Evolutionary conservation across 1,140 invertebrate species (phyloP).

Genomic region (Alviniconcha marisindica): DNA sequence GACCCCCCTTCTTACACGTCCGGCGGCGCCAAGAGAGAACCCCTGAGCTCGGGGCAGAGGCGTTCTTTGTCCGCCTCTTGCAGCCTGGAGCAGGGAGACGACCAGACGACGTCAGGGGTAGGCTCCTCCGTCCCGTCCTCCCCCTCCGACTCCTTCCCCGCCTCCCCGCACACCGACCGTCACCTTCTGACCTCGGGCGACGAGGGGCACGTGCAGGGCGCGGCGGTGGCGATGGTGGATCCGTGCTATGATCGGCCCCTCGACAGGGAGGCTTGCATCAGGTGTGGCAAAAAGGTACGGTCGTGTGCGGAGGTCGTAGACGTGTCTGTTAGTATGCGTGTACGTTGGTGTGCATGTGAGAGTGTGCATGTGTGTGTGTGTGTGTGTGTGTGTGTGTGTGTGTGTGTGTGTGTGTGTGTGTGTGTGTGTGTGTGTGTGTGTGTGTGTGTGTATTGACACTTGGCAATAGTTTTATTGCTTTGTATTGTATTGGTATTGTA

Average conservation of each 20-base stretch:
- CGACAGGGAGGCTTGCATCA: not conserved
- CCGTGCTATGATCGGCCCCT: constrained; percentile 1
- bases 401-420: not conserved
- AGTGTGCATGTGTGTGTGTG: constrained; percentile 4
- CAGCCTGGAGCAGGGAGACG: not conserved
- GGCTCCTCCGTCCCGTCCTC: constrained; percentile 1
- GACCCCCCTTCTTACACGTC: not conserved
- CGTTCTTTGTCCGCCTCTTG: not conserved
- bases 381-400: not conserved
- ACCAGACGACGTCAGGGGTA: constrained; percentile 12
- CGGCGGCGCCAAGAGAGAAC: not conserved
- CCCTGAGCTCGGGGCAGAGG: not conserved
- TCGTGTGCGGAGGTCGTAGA: not conserved
- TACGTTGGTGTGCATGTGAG: not conserved
- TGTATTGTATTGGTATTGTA: no score
- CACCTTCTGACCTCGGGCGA: not conserved
- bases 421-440: not conserved
- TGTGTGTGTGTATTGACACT: no score
- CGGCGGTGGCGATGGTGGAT: not conserved
- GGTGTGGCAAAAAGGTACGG: constrained; percentile 26
- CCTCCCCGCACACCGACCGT: constrained; percentile 28
- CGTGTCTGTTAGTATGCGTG: not conserved
- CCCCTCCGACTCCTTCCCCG: constrained; percentile 18
- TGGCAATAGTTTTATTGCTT: no score
- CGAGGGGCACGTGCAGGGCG: not conserved